Percentiles rank a stretch among this genome's conserved stretches.
Evolutionary conservation across 35 echinoderm and acorn worm genomes (phyloP).

Genomic region (Heliocidaris tuberculata): DNA sequence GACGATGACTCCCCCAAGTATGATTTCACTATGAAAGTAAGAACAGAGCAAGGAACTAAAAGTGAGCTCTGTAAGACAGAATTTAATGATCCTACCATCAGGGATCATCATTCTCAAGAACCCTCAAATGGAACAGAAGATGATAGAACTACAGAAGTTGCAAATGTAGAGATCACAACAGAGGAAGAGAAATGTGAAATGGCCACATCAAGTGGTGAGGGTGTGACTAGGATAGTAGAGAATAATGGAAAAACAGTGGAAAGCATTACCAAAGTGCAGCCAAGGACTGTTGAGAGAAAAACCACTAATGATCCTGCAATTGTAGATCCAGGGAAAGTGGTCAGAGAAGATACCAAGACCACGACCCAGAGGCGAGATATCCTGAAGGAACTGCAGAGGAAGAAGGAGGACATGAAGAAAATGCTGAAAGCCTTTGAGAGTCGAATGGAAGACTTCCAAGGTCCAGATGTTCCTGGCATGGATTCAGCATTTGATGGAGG

Average conservation of each 20-base stretch:
- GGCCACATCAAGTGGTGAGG: not conserved
- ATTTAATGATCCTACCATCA: not conserved
- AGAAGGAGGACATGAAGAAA: not conserved
- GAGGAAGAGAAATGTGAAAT: not conserved
- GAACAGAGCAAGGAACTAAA: not conserved
- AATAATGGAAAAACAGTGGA: not conserved
- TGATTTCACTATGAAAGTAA: not conserved
- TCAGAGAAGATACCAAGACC: not conserved
- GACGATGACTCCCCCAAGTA: not conserved
- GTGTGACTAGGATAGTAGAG: not conserved
- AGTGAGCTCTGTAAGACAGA: not conserved
- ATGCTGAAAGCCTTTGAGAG: constrained; percentile 8
- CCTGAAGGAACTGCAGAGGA: not conserved
- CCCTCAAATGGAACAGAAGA: not conserved
- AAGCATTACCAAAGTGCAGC: not conserved
- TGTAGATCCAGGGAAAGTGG: not conserved
- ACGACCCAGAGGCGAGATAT: not conserved
- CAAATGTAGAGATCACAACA: not conserved
- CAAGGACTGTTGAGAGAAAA: constrained; percentile 4
- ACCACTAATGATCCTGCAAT: not conserved
- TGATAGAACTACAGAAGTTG: not conserved
- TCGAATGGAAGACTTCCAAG: not conserved
- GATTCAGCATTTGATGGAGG: not conserved
- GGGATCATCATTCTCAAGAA: not conserved
- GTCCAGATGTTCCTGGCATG: not conserved